Evolutionary conservation across 2,113 vertebrate genomes (phyloP), one percentile per base, ranked within the genome.

Genomic region (Tamias sibiricus): DNA sequence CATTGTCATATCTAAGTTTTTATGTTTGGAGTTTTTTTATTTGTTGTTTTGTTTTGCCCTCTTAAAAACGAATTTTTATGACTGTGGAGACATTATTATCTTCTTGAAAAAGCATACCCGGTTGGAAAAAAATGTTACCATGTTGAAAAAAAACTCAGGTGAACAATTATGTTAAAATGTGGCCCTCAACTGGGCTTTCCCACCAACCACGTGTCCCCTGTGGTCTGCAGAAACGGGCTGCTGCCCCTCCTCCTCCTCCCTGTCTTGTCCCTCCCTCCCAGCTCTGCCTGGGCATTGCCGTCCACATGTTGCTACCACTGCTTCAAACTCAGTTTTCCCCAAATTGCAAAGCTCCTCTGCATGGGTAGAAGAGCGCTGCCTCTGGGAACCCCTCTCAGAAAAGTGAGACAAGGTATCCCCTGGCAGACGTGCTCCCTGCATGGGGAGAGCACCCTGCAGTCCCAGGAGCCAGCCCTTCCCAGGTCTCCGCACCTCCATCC

Each of bases 201-300:
- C 52, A 72, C 42, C 42, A 88, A 66, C 11, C 12, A 11, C 1
- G 0, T 1, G 64, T 24, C 19, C 3, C 24, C 16, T 3, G 0
- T 2, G 62, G 69, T 24, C 64, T 69, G 22, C 4, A 69, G 30
- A 72, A 26, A 30, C 19, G 49, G 32, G 8, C 9, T 6, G 0
- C 12, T 24, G 12, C 4, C 40, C 64, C n/a, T n/a, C 1, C 17
- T 54, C 40, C n/a, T 1, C 19, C 42, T 83, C 40, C 14, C 64
- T 44, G 13, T 32, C 54, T 37, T 32, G 32, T 52, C 28, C 2
- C 12, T 28, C 10, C 10, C 6, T 28, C 84, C n/a, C 59, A 86
- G 13, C 6, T 30, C n/a, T 28, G 14, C 16, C 37, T 59, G 9
- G 7, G 12, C 6, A 0, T 9, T 49, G 26, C 20, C 17, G 52